phyloP scores from a whole-genome alignment of 2,113 vertebrate genomes.

The Xenopus borealis region DNA sequence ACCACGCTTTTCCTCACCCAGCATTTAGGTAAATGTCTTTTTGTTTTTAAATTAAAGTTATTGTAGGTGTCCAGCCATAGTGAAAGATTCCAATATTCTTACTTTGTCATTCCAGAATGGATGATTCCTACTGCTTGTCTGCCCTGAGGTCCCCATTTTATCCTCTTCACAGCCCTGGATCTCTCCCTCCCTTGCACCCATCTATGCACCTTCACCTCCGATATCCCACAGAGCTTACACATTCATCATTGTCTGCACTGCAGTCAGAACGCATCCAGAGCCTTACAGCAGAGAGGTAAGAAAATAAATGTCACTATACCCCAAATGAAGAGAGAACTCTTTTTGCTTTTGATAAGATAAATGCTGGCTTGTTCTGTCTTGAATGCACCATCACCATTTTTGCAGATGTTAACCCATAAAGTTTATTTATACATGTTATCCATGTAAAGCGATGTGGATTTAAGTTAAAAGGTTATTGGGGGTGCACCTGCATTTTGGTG shows the following conservation, averaged over 20 bases:
- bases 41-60: no score
- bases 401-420: no score
- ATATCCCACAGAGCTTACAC: slow-evolving; percentile 87
- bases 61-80: not conserved
- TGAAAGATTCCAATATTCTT: not conserved
- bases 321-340: no score
- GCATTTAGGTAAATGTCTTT: slow-evolving; percentile 80
- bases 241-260: slow-evolving; percentile 86
- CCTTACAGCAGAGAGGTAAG: slow-evolving; percentile 67
- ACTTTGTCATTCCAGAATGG: slow-evolving; percentile 75
- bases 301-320: no score
- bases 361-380: no score
- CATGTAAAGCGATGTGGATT: no score
- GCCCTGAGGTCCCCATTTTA: slow-evolving; percentile 93
- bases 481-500: no score
- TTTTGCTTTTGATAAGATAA: no score
- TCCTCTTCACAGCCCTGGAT: slow-evolving; percentile 78
- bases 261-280: slow-evolving; percentile 85
- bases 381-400: no score
- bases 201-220: slow-evolving; percentile 95
- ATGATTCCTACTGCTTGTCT: slow-evolving; percentile 92
- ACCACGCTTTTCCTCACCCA: slow-evolving; percentile 86
- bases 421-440: no score
- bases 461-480: no score
- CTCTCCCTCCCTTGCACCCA: slow-evolving; percentile 86